These are phyloP conservation scores for Lepus americanus DNA, from an alignment of 2,113 vertebrate genomes.

Conservation along the genomic window DNA sequence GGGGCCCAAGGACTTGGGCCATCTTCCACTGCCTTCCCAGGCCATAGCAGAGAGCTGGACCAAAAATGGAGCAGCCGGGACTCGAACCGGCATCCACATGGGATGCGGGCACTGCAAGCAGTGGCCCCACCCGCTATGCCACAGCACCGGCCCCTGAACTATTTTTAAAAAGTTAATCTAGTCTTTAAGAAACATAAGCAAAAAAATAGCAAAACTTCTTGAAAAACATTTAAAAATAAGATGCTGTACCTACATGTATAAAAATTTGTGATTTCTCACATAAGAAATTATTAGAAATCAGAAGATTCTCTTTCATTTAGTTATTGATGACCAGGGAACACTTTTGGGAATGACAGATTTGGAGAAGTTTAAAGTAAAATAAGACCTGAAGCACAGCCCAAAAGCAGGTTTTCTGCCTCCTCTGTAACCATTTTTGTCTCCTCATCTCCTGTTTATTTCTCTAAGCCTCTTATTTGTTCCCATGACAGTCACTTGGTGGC, in stretches of 20 bases:
- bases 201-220: slow-evolving; percentile 10
- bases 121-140: too few species aligned
- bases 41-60: too few species aligned
- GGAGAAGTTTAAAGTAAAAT: slow-evolving; percentile 50
- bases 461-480: background rate
- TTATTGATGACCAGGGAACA: slow-evolving; percentile 13
- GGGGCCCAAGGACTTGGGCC: too few species aligned
- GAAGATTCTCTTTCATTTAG: slow-evolving; percentile 35
- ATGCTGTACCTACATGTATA: background rate
- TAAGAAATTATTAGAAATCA: slow-evolving; percentile 37
- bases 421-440: slow-evolving; percentile 11
- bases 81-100: too few species aligned
- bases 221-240: slow-evolving; percentile 41
- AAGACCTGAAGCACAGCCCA: background rate
- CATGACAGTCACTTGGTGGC: slow-evolving; percentile 19
- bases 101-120: too few species aligned
- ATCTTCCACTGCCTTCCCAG: too few species aligned
- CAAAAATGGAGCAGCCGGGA: too few species aligned
- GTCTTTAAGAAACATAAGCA: slow-evolving; percentile 18
- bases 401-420: background rate
- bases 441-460: slow-evolving; percentile 11
- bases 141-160: background rate
- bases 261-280: background rate
- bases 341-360: background rate
- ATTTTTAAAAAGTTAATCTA: slow-evolving; percentile 47